Conservation (phyloP, 2,888 invertebrate species). For the Cremastinae sp. region DNA sequence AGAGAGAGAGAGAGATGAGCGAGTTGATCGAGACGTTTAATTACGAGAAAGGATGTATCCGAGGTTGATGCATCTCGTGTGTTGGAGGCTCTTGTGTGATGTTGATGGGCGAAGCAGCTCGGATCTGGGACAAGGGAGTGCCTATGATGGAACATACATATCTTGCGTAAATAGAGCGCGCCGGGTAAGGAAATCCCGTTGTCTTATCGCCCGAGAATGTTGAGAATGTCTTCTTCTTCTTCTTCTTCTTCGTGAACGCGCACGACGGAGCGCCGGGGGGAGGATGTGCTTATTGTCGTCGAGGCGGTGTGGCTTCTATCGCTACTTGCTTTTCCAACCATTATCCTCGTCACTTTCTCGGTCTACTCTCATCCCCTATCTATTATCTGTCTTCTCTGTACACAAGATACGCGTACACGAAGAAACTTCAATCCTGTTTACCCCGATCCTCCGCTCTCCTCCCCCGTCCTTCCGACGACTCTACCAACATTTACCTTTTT, state of each 20-base stretch:
- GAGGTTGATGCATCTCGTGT: too few relatives aligned
- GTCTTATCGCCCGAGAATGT: conserved; percentile 46
- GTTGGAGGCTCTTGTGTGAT: too few relatives aligned
- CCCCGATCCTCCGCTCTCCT: neutral
- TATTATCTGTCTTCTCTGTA: conserved; percentile 23
- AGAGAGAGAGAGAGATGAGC: too few relatives aligned
- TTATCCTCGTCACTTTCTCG: conserved; percentile 34
- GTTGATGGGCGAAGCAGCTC: conserved; percentile 4
- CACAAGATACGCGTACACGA: conserved; percentile 5
- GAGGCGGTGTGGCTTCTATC: conserved; percentile 45
- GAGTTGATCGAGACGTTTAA: neutral
- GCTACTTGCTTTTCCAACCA: conserved; percentile 37
- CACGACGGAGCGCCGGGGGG: neutral
- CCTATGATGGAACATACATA: conserved; percentile 13
- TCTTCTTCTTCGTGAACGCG: too few relatives aligned
- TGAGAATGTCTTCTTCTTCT: conserved; percentile 26
- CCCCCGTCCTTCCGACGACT: conserved; percentile 33
- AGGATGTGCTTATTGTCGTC: conserved; percentile 31
- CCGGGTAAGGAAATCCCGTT: conserved; percentile 28
- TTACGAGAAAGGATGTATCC: neutral
- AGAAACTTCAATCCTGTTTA: conserved; percentile 10
- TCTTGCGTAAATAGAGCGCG: conserved; percentile 33
- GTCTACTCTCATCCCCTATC: conserved; percentile 31
- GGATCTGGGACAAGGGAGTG: conserved; percentile 23
- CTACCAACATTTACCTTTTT: conserved; percentile 7